phyloP scores from a whole-genome alignment of 2,113 vertebrate genomes.

The Odocoileus virginianus region DNA sequence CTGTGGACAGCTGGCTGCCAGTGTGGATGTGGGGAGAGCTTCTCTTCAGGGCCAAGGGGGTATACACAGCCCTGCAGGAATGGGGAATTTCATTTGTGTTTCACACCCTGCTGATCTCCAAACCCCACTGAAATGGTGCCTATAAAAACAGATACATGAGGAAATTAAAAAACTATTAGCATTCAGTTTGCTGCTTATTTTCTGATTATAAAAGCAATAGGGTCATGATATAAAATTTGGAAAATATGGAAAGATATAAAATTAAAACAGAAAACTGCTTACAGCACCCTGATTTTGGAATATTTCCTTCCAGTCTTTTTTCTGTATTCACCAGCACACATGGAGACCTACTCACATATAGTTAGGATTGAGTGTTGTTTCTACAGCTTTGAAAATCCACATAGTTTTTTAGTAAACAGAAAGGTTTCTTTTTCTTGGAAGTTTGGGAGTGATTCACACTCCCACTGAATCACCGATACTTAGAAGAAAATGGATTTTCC shows the following conservation, averaged over 20 bases:
- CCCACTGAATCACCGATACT: not conserved
- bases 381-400: not conserved
- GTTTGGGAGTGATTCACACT: not conserved
- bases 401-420: not conserved
- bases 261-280: not conserved
- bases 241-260: constrained; percentile 16
- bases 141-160: constrained; percentile 46
- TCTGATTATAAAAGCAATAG: constrained; percentile 43
- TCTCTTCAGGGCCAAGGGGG: constrained; percentile 48
- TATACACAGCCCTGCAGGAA: constrained; percentile 10
- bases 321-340: not conserved
- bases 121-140: constrained; percentile 37
- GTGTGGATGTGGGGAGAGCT: constrained; percentile 29
- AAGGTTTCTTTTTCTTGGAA: not conserved
- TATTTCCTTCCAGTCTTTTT: constrained; percentile 28
- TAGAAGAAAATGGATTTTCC: not conserved
- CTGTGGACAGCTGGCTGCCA: constrained; percentile 69
- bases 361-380: not conserved
- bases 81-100: constrained; percentile 45
- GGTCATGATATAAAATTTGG: constrained; percentile 2
- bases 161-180: constrained; percentile 56
- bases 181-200: constrained; percentile 12
- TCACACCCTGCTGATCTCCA: constrained; percentile 63
- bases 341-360: not conserved
- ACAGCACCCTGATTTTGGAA: not conserved